Conservation (phyloP, 2,888 invertebrate genomes). For the Vesta saturnalis region DNA sequence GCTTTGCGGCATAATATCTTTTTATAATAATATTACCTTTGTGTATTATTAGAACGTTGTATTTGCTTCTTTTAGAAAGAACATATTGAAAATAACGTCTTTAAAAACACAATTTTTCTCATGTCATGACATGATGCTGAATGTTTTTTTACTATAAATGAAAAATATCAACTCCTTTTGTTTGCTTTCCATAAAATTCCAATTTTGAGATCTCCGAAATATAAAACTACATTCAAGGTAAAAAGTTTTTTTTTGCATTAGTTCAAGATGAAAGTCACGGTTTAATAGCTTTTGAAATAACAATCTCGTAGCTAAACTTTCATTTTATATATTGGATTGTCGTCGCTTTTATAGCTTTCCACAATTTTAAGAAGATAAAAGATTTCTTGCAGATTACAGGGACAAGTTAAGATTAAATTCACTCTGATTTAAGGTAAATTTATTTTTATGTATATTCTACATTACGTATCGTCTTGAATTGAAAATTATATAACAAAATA, state of each 20-base stretch:
- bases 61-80: too few species aligned
- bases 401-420: too few species aligned
- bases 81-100: too few species aligned
- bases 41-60: too few species aligned
- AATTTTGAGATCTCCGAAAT: neutral
- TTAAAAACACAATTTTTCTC: neutral
- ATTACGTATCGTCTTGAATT: too few species aligned
- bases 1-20: too few species aligned
- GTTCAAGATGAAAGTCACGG: neutral
- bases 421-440: too few species aligned
- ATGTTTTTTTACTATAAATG: neutral
- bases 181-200: neutral
- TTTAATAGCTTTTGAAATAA: neutral
- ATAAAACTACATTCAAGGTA: neutral
- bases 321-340: neutral
- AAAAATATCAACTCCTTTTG: neutral
- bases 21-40: too few species aligned
- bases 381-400: too few species aligned
- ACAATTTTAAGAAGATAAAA: too few species aligned
- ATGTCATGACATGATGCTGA: neutral
- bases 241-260: neutral
- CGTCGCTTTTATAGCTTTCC: neutral
- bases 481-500: neutral
- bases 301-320: neutral
- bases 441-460: too few species aligned